Percentiles rank a stretch among this genome's conserved stretches.
Evolutionary conservation across 2,113 vertebrate genomes (phyloP).

Genomic region (Nothoprocta perdicaria): DNA sequence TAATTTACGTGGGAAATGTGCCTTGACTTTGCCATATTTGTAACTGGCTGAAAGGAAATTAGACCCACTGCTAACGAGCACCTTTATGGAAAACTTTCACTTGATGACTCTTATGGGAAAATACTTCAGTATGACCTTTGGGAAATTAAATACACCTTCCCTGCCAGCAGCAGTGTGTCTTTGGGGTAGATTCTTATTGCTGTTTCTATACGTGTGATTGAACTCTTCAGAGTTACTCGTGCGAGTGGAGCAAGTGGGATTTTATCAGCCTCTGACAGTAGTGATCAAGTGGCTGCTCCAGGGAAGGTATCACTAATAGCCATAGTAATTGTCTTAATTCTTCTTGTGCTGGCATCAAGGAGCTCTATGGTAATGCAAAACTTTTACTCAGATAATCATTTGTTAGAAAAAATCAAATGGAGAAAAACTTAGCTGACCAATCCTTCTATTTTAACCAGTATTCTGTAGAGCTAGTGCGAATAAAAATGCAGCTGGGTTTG

Average conservation of each 20-base stretch:
- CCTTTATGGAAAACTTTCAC: not conserved
- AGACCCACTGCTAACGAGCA: not conserved
- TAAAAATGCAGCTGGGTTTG: not conserved
- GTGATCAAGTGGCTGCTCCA: not conserved
- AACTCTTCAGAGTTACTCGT: not conserved
- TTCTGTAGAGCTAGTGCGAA: not conserved
- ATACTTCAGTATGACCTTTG: not conserved
- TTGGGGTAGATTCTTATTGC: not conserved
- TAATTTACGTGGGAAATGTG: slow-evolving; percentile 52
- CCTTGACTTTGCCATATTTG: not conserved
- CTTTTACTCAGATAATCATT: not conserved
- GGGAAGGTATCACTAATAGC: not conserved
- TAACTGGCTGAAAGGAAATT: not conserved
- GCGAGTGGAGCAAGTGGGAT: not conserved
- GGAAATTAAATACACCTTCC: not conserved
- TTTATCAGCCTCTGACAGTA: not conserved
- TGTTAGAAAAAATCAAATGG: not conserved
- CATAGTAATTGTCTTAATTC: not conserved
- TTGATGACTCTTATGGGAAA: not conserved
- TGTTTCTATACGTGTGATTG: not conserved
- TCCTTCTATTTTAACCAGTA: not conserved
- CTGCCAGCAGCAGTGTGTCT: not conserved
- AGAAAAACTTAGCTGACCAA: not conserved
- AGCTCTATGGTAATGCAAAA: not conserved
- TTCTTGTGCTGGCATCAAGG: not conserved